A percentile compares a stretch with the other conserved stretches of the same genome.
Conservation (phyloP, 2,888 invertebrate genomes). For the Phanerotoma sp. region DNA sequence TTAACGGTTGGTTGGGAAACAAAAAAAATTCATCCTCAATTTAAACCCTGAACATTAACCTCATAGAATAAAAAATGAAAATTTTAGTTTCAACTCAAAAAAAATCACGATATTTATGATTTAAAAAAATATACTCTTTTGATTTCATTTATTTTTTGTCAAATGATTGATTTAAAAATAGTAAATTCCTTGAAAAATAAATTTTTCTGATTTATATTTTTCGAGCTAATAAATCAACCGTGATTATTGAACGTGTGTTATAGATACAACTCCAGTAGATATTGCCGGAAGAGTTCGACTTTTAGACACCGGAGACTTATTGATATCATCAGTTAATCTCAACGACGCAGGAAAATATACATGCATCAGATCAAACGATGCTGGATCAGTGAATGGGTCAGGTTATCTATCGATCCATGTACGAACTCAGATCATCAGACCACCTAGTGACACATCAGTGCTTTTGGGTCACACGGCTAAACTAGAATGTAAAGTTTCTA, state of each 20-base stretch:
- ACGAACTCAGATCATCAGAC: conserved; percentile 89
- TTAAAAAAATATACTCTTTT: no score
- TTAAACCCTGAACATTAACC: no score
- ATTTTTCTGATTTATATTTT: no score
- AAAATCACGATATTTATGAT: no score
- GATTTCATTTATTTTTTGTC: no score
- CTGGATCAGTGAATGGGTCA: conserved; percentile 80
- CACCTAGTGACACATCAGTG: conserved; percentile 89
- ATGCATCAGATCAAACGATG: conserved; percentile 86
- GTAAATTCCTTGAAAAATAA: no score
- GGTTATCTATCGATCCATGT: conserved; percentile 84
- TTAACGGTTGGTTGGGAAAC: no score
- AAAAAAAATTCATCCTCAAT: conserved; percentile 44
- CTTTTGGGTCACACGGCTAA: conserved; percentile 91
- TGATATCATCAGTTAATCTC: conserved; percentile 82
- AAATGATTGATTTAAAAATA: no score
- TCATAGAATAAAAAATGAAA: no score
- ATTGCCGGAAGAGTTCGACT: conserved; percentile 79
- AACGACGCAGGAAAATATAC: conserved; percentile 87
- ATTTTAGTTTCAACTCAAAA: no score
- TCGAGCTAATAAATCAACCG: no score
- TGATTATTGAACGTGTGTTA: conserved; percentile 8
- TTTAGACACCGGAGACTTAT: conserved; percentile 81
- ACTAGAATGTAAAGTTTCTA: conserved; percentile 91
- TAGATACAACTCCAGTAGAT: conserved; percentile 64